Evolutionary conservation across 2,888 invertebrate species (phyloP), one percentile per base, ranked within the genome.

Genomic region (Meloe dianella): DNA sequence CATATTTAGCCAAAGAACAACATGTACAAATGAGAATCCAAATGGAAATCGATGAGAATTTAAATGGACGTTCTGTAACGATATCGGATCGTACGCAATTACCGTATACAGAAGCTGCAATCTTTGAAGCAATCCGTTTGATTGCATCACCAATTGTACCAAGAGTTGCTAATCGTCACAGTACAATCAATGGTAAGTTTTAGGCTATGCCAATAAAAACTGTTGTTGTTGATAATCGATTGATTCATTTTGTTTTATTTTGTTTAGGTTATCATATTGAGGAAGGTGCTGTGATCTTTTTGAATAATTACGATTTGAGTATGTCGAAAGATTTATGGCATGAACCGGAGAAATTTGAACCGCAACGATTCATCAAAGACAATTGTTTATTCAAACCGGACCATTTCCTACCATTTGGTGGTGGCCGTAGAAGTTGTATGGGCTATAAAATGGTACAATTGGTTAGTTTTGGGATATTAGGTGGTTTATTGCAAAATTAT

Each of bases 141-240:
- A 88, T 89, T 64, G 86, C 89, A 6, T 90, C 90, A 14, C 90
- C 90, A 0, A 90, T 91, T 62, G 90, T 91, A 0, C 91, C 91
- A 0, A 88, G 90, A 75, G 89, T 90, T 0, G 87, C 90, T 17
- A 89, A 86, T 69, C 86, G 86, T 71, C 86, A 89, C 70, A 89
- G 88, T 68, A 85, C 87, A 5, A 84, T 91, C 70, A 86, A 85
- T 75, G 90, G 90, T 90, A 82, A 84, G 82, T 59, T 82, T 84
- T n/a, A n/a, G n/a, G n/a, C n/a, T n/a, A n/a, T n/a, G n/a, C n/a
- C n/a, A n/a, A n/a, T n/a, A n/a, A n/a, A n/a, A n/a, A n/a, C n/a
- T n/a, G n/a, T n/a, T n/a, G n/a, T n/a, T n/a, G n/a, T n/a, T n/a
- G n/a, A n/a, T n/a, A n/a, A n/a, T n/a, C n/a, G n/a, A n/a, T n/a